phyloP scores from a whole-genome alignment of 2,113 vertebrate genomes.

The Zootoca vivipara region DNA sequence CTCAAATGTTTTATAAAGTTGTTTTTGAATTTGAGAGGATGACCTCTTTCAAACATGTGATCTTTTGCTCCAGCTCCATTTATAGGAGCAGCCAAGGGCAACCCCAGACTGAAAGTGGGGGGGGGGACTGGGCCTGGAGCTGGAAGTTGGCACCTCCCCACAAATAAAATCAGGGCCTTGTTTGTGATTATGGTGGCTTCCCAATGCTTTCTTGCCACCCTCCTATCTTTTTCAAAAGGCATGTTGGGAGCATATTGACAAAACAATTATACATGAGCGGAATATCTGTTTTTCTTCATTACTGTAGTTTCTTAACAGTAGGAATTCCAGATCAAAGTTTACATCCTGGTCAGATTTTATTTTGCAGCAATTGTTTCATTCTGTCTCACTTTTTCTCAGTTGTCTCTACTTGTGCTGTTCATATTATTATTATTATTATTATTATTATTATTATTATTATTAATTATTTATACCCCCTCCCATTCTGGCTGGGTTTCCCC shows the following conservation, averaged over 20 bases:
- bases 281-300: not conserved
- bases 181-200: too few relatives aligned
- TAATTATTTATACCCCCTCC: too few relatives aligned
- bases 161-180: too few relatives aligned
- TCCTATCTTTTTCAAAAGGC: not conserved
- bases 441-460: too few relatives aligned
- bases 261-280: not conserved
- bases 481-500: too few relatives aligned
- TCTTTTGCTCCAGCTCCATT: not conserved
- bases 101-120: too few relatives aligned
- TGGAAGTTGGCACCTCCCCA: too few relatives aligned
- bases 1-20: not conserved
- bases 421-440: too few relatives aligned
- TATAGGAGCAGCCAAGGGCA: too few relatives aligned
- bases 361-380: not conserved
- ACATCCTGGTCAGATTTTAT: not conserved
- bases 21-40: not conserved
- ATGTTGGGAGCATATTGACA: not conserved
- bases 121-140: too few relatives aligned
- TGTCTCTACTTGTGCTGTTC: not conserved
- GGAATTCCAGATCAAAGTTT: not conserved
- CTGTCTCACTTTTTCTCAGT: not conserved
- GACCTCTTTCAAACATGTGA: not conserved
- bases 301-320: not conserved
- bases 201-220: too few relatives aligned